A percentile compares a stretch with the other conserved stretches of the same genome.
Evolutionary conservation across 2,888 invertebrate species (phyloP).

Genomic region (Volucella zonaria): DNA sequence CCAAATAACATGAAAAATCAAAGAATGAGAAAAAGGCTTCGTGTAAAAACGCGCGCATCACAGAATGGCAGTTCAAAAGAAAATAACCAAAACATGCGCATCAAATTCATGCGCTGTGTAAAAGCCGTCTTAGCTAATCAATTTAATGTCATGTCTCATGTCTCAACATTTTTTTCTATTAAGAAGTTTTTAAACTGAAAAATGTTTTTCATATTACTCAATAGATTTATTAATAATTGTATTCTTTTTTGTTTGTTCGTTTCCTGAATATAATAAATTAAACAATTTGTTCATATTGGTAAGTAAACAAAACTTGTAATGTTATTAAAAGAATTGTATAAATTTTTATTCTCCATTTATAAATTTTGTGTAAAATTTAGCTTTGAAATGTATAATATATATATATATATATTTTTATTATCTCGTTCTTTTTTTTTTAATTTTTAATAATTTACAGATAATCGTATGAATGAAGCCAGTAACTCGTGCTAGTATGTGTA

Average conservation of each 20-base stretch:
- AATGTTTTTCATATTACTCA: no score
- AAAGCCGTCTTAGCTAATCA: no score
- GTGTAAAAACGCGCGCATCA: no score
- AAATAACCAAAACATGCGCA: no score
- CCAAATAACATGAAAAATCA: no score
- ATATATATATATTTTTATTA: slow-evolving; percentile 12
- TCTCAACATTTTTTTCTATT: no score
- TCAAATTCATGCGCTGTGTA: no score
- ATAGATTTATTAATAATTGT: no score
- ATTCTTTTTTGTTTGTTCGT: background rate
- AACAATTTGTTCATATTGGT: background rate
- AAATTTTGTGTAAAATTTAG: slow-evolving; percentile 58
- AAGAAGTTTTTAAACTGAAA: no score
- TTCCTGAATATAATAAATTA: background rate
- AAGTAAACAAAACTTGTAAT: slow-evolving; percentile 4
- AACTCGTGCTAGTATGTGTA: background rate
- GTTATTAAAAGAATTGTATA: slow-evolving; percentile 53
- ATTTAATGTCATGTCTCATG: no score
- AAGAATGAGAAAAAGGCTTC: no score
- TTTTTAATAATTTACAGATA: slow-evolving; percentile 8
- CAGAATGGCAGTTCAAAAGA: no score
- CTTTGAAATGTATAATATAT: slow-evolving; percentile 33
- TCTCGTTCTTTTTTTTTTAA: background rate
- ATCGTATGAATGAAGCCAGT: background rate
- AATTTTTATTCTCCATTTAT: slow-evolving; percentile 60